Conservation (phyloP, 2,888 invertebrate species). For the Branchipolynoe longqiensis region DNA sequence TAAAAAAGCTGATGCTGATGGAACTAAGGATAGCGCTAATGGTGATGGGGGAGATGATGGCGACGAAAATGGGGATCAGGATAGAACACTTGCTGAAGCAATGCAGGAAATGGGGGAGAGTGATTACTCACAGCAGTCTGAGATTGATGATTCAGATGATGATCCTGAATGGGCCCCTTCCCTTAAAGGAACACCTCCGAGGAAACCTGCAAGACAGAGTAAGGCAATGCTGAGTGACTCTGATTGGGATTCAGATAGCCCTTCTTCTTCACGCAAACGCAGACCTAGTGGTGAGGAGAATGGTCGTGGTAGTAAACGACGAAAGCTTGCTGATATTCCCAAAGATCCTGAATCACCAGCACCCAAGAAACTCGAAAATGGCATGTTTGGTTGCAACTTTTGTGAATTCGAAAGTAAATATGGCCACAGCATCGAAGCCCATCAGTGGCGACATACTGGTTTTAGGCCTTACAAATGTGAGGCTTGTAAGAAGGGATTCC, state of each 20-base stretch:
- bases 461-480: constrained; percentile 29
- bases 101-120: no score
- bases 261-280: not conserved
- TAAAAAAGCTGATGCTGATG: not conserved
- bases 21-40: not conserved
- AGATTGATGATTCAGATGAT: constrained; percentile 20
- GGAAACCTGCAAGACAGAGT: not conserved
- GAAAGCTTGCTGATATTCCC: not conserved
- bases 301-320: not conserved
- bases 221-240: not conserved
- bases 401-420: constrained; percentile 38
- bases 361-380: not conserved
- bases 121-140: no score
- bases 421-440: not conserved
- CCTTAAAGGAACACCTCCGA: not conserved
- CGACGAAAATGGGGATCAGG: no score
- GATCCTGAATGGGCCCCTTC: constrained; percentile 30
- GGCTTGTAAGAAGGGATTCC: not conserved
- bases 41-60: not conserved
- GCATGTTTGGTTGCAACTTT: constrained; percentile 17
- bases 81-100: no score
- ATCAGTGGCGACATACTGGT: constrained; percentile 40
- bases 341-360: constrained; percentile 23
- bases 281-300: not conserved
- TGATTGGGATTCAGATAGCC: not conserved